Evolutionary conservation across 2,797 vertebrate species (phyloP).

Genomic region (Enteromius paludinosus): DNA sequence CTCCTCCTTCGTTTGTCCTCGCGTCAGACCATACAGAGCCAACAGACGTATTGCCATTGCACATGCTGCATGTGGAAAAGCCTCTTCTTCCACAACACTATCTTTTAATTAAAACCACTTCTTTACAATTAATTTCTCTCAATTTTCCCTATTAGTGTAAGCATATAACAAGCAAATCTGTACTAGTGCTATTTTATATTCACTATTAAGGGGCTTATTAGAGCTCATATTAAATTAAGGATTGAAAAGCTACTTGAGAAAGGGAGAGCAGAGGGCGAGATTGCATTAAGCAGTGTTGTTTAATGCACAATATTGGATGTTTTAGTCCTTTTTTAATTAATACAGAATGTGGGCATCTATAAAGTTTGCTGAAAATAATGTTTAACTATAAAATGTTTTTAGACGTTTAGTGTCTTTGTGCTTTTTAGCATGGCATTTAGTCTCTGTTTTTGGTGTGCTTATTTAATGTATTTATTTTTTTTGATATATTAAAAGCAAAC

Average conservation of each 20-base stretch:
- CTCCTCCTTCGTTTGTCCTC: conserved; percentile 12
- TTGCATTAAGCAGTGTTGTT: conserved; percentile 34
- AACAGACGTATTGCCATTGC: conserved; percentile 47
- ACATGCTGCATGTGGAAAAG: conserved; percentile 55
- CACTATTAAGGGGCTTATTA: conserved; percentile 76
- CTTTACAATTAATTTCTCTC: conserved; percentile 76
- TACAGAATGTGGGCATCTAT: not conserved
- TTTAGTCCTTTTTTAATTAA: conserved; percentile 8
- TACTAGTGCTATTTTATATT: conserved; percentile 74
- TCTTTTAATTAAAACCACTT: conserved; percentile 62
- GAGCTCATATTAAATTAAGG: conserved; percentile 75
- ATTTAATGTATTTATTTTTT: not conserved
- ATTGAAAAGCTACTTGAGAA: conserved; percentile 64
- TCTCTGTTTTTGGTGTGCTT: not conserved
- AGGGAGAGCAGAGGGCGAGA: conserved; percentile 37
- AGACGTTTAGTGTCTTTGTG: not conserved
- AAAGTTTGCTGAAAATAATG: not conserved
- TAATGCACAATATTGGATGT: conserved; percentile 45
- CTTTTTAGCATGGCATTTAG: not conserved
- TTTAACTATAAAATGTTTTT: not conserved
- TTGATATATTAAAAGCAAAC: not conserved
- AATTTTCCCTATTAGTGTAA: conserved; percentile 71
- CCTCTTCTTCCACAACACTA: conserved; percentile 40
- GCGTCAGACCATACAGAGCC: not conserved
- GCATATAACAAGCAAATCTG: conserved; percentile 75